phyloP scores from a whole-genome alignment of 2,113 vertebrate genomes.

The Eolophus roseicapilla region DNA sequence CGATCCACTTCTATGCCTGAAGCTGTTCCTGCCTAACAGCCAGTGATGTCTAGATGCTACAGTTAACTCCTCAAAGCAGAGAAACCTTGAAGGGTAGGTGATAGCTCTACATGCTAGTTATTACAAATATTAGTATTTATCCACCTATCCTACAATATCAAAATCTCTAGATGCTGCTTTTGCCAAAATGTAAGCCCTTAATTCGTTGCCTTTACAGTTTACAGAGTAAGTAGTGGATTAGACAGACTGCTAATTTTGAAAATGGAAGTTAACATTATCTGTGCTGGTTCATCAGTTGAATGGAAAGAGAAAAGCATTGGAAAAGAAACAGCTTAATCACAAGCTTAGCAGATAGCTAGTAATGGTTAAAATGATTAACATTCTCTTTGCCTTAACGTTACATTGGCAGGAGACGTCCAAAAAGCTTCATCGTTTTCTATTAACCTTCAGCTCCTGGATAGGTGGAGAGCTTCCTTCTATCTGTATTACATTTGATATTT shows the following conservation, averaged over 20 bases:
- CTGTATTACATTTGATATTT: background rate
- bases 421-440: background rate
- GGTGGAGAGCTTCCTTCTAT: background rate
- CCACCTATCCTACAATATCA: background rate
- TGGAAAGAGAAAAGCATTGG: background rate
- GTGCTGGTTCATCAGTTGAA: background rate
- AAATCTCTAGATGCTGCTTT: background rate
- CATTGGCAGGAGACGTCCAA: background rate
- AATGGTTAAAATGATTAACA: constrained; percentile 27
- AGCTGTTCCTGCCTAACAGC: background rate
- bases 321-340: constrained; percentile 17
- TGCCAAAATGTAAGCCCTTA: background rate
- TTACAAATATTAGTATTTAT: background rate
- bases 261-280: background rate
- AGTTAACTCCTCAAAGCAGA: background rate
- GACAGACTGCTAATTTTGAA: background rate
- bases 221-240: background rate
- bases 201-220: background rate
- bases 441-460: background rate
- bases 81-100: background rate
- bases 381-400: background rate
- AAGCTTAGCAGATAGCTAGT: constrained; percentile 10
- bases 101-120: background rate
- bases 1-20: background rate
- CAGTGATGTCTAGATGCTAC: background rate